Conservation (phyloP, 2,797 vertebrate species). For the Poliocrania exsul region DNA sequence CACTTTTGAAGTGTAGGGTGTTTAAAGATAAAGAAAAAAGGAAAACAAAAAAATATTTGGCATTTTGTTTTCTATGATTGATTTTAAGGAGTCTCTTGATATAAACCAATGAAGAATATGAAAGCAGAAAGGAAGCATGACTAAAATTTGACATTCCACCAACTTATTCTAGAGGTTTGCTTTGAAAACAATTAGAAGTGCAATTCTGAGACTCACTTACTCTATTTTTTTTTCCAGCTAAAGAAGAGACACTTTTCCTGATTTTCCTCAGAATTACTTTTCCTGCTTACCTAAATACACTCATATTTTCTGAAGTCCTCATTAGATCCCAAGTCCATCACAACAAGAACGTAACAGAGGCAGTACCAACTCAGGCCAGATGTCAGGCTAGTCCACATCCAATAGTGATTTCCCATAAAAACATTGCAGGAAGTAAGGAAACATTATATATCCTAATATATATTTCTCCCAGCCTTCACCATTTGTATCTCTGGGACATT, state of each 20-base stretch:
- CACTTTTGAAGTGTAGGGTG: background rate
- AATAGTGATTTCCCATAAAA: background rate
- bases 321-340: background rate
- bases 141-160: background rate
- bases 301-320: background rate
- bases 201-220: background rate
- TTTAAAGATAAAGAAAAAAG: background rate
- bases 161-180: background rate
- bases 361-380: background rate
- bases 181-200: background rate
- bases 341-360: fast-evolving
- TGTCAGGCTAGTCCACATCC: background rate
- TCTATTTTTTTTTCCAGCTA: background rate
- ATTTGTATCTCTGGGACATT: background rate
- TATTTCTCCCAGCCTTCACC: background rate
- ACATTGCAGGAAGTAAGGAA: background rate
- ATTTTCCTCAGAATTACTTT: background rate
- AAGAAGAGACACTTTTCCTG: background rate
- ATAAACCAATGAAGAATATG: background rate
- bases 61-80: background rate
- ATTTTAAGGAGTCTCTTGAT: background rate
- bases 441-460: background rate
- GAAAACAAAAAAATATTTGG: background rate
- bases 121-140: background rate
- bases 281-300: background rate